Percentiles rank a stretch among this genome's conserved stretches.
Conservation (phyloP, 1,140 invertebrate genomes). For the Camponotus pennsylvanicus region DNA sequence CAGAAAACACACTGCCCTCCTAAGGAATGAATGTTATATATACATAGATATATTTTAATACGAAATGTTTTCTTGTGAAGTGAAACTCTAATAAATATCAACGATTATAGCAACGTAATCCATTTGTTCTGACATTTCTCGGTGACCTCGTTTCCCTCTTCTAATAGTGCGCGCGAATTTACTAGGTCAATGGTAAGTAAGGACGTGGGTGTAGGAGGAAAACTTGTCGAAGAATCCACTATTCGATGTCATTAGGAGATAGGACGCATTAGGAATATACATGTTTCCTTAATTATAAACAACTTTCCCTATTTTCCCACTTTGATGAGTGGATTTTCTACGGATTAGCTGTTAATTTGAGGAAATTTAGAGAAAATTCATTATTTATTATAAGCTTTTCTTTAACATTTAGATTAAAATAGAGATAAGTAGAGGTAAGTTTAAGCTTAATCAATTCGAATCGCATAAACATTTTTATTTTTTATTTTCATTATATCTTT, state of each 20-base stretch:
- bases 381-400: not conserved
- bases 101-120: constrained; percentile 32
- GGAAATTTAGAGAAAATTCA: not conserved
- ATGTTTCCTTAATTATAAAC: not conserved
- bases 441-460: not conserved
- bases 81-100: constrained; percentile 48
- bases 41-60: constrained; percentile 56
- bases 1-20: constrained; percentile 54
- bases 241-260: not conserved
- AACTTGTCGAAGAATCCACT: constrained; percentile 21
- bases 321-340: not conserved
- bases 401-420: constrained; percentile 14
- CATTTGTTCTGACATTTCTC: not conserved
- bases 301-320: not conserved
- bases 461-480: too few species aligned
- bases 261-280: not conserved
- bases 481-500: not conserved
- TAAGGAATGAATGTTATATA: constrained; percentile 52
- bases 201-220: constrained; percentile 6
- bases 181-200: constrained; percentile 44
- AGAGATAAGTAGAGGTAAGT: not conserved
- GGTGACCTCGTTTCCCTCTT: not conserved
- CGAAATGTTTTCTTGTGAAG: constrained; percentile 53
- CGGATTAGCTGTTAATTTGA: not conserved
- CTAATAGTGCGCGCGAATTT: not conserved